Evolutionary conservation across 2,113 vertebrate genomes (phyloP).

Genomic region (Anarhynchus alexandrinus): DNA sequence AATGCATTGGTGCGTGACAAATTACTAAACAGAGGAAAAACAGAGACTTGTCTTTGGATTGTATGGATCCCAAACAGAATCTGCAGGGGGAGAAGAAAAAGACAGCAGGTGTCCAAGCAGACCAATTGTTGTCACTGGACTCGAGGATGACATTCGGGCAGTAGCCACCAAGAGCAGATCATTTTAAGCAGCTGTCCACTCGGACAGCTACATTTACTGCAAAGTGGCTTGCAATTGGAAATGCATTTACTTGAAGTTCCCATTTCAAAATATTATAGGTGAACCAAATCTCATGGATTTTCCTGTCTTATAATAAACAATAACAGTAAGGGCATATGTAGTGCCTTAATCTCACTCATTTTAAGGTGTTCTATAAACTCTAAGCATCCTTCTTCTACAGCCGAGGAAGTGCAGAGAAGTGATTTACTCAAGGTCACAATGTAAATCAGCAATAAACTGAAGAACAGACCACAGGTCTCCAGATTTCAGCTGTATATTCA

Average conservation of each 20-base stretch:
- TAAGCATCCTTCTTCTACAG: not conserved
- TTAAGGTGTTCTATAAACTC: not conserved
- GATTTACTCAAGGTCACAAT: not conserved
- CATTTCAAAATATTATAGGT: not conserved
- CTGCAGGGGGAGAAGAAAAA: conserved; percentile 2
- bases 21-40: conserved; percentile 26
- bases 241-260: not conserved
- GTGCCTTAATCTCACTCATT: not conserved
- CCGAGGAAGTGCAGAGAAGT: not conserved
- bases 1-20: not conserved
- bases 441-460: not conserved
- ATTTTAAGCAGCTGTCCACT: not conserved
- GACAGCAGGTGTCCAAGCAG: conserved; percentile 22
- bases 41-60: not conserved
- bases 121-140: not conserved
- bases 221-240: not conserved
- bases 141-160: not conserved
- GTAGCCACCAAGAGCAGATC: not conserved
- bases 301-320: not conserved
- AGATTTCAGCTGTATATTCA: not conserved
- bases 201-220: not conserved
- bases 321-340: not conserved
- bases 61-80: conserved; percentile 3
- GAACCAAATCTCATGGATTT: not conserved
- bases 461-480: not conserved